Conservation (phyloP, 2,888 invertebrate species). For the Anthrax anthrax region DNA sequence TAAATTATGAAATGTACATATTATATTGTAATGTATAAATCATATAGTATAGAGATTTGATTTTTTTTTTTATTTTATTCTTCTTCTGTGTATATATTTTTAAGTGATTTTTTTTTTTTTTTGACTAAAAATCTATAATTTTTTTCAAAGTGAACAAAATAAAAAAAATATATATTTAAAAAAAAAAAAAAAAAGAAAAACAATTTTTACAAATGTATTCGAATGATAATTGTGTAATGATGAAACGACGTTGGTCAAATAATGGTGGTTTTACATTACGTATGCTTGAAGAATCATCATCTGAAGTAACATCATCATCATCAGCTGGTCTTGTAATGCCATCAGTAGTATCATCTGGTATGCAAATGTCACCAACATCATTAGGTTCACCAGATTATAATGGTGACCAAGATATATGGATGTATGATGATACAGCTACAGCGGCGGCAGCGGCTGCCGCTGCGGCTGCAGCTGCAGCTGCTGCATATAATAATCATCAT, state of each 20-base stretch:
- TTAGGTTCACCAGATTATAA: constrained; percentile 59
- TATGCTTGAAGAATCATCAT: constrained; percentile 58
- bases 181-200: background rate
- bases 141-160: too few relatives aligned
- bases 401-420: constrained; percentile 67
- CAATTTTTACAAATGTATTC: background rate
- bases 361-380: constrained; percentile 64
- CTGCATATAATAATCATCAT: background rate
- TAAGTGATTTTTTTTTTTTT: too few relatives aligned
- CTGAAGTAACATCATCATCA: constrained; percentile 59
- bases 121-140: too few relatives aligned
- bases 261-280: constrained; percentile 54
- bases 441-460: constrained; percentile 22
- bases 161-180: background rate
- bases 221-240: constrained; percentile 26
- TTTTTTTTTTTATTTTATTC: too few relatives aligned
- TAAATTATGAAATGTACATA: too few relatives aligned
- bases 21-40: too few relatives aligned
- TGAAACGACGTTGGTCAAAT: constrained; percentile 68
- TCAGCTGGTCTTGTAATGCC: constrained; percentile 45
- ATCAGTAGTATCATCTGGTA: constrained; percentile 51
- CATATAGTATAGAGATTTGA: too few relatives aligned
- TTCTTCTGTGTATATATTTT: too few relatives aligned
- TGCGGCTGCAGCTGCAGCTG: background rate
- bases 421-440: constrained; percentile 41